Base-by-base conservation (phyloP, 2,888 invertebrate genomes). In the Ormia ochracea region DNA sequence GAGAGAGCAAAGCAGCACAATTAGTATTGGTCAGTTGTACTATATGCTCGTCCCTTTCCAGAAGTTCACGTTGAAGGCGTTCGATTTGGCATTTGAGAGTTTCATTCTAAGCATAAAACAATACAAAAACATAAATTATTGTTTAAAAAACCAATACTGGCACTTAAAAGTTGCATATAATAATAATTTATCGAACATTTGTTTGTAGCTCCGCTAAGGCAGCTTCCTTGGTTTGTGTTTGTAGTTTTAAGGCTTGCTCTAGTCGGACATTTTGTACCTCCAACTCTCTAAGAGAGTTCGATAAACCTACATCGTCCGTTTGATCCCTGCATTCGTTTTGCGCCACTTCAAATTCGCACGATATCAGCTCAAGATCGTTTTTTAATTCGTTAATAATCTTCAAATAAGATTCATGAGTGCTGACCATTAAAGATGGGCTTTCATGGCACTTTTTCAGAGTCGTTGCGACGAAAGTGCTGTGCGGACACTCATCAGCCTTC, bases 381-480 rank as follows among this genome's bases (percentile, higher is more conserved):
- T 87, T 88, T 33, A 89, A 84, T 66, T 89, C 89, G 81, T 85
- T 86, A 43, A 89, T 88, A 1, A 89, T 87, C 83, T 85, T 85
- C n/a, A 87, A 77, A 82, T 89, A 89, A 26, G 86, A 86, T 28
- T 85, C 86, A 19, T 86, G 85, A 3, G 86, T 85, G n/a, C 83
- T 83, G 38, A 82, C 75, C 17, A 85, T 76, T 26, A 84, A 41
- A 83, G 83, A 41, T 83, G 59, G 14, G 3, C 68, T 56, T 9
- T 50, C 59, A 43, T 54, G 58, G 70, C 86, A 86, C 50, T 85
- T 85, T 31, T 84, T 82, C 7, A 86, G 75, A 14, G 83, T 83
- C 28, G 83, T 82, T 84, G 86, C 84, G 78, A 85, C 33, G 50
- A 84, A 83, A 72, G 80, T 59, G 26, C 14, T 73, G 76, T 85